Evolutionary conservation across 2,888 invertebrate genomes (phyloP).

Genomic region (Synergus japonicus): DNA sequence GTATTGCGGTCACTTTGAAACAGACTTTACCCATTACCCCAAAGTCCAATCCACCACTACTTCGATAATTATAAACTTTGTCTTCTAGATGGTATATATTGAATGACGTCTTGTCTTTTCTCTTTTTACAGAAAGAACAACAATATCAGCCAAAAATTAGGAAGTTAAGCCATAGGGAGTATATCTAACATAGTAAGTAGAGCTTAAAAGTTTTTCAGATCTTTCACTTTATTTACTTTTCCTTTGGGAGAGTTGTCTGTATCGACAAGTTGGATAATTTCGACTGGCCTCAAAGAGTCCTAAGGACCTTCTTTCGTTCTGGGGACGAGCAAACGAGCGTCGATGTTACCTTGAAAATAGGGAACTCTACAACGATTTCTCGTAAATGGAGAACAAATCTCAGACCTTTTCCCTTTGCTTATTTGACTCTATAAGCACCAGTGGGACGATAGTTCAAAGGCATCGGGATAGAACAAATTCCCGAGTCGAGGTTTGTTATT

Average conservation of each 20-base stretch:
- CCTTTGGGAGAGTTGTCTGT: neutral
- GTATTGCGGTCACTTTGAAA: neutral
- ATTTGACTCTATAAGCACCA: constrained; percentile 63
- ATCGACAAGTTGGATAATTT: neutral
- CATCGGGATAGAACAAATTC: constrained; percentile 62
- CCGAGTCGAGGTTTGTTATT: constrained; percentile 67
- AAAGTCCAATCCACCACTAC: neutral
- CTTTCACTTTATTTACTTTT: neutral
- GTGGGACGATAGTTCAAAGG: constrained; percentile 67
- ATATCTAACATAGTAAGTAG: no score
- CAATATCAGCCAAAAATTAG: neutral
- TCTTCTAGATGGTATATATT: neutral
- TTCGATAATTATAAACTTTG: neutral
- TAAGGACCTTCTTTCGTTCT: neutral
- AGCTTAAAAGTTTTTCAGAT: neutral
- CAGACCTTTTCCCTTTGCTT: constrained; percentile 48
- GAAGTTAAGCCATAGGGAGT: no score
- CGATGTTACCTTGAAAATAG: constrained; percentile 22
- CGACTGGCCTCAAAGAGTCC: neutral
- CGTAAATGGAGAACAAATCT: constrained; percentile 25
- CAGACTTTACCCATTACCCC: neutral
- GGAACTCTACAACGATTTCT: neutral
- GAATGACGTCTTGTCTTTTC: neutral
- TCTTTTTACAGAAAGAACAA: neutral
- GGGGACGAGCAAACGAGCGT: constrained; percentile 17